phyloP scores from a whole-genome alignment of 2,888 invertebrate genomes.

The Ganaspis brasiliensis region DNA sequence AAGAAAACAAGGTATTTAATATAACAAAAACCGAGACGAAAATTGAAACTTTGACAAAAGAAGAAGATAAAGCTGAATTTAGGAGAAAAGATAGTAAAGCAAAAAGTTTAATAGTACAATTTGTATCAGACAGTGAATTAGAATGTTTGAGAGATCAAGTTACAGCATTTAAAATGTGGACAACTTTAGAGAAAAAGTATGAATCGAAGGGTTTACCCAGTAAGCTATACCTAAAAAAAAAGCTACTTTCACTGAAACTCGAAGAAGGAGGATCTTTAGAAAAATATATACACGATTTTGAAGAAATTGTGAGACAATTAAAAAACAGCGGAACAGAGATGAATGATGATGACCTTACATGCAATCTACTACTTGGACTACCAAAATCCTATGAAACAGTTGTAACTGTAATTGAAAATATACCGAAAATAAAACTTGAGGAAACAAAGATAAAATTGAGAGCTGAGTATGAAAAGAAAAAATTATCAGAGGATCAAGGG shows the following conservation, averaged over 20 bases:
- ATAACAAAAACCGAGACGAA: neutral
- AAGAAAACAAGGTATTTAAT: neutral
- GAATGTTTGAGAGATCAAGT: slow-evolving; percentile 61
- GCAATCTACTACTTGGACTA: slow-evolving; percentile 62
- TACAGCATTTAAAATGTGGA: slow-evolving; percentile 61
- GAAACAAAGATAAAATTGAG: slow-evolving; percentile 4
- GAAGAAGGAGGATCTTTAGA: slow-evolving; percentile 46
- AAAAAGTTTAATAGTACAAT: slow-evolving; percentile 61
- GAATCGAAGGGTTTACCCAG: slow-evolving; percentile 59
- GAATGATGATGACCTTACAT: slow-evolving; percentile 64
- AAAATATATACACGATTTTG: slow-evolving; percentile 49
- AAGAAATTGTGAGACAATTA: slow-evolving; percentile 52
- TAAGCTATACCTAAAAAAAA: slow-evolving; percentile 41
- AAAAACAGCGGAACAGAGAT: slow-evolving; percentile 54
- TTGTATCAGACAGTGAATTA: slow-evolving; percentile 61
- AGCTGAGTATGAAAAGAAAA: slow-evolving; percentile 17
- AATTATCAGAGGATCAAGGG: neutral
- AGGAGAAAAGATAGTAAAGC: slow-evolving; percentile 58
- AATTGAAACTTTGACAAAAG: too few relatives aligned
- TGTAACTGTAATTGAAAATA: slow-evolving; percentile 64
- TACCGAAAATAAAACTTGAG: slow-evolving; percentile 33
- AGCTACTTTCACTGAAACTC: slow-evolving; percentile 48
- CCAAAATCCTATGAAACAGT: slow-evolving; percentile 61
- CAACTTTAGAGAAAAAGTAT: slow-evolving; percentile 61
- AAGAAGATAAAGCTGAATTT: slow-evolving; percentile 46